Evolutionary conservation across 2,888 invertebrate species (phyloP).

Genomic region (Melinaea marsaeus): DNA sequence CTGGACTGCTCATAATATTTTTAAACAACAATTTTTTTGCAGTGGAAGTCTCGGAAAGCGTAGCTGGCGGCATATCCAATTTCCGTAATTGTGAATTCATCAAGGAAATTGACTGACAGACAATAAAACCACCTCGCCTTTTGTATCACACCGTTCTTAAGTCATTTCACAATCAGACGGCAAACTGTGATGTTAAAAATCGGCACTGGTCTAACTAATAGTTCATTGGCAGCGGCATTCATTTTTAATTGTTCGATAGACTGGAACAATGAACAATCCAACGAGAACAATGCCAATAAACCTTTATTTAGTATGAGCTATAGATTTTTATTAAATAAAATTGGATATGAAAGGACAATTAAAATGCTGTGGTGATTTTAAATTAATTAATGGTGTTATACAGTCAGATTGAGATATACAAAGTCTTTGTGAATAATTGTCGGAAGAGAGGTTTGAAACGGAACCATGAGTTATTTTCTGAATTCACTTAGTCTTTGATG

Average conservation of each 20-base stretch:
- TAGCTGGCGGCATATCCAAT: conserved; percentile 52
- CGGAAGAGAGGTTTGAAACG: too few relatives aligned
- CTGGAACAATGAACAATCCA: conserved; percentile 49
- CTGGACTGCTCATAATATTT: too few relatives aligned
- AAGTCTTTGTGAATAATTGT: too few relatives aligned
- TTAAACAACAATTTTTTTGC: background rate
- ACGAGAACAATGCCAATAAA: conserved; percentile 50
- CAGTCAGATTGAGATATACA: too few relatives aligned
- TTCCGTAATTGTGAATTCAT: conserved; percentile 74
- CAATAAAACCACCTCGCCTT: conserved; percentile 50
- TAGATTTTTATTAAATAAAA: conserved; percentile 42
- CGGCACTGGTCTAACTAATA: conserved; percentile 26
- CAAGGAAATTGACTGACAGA: conserved; percentile 72
- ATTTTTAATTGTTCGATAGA: conserved; percentile 43
- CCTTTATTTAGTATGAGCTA: conserved; percentile 43
- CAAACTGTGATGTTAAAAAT: conserved; percentile 19
- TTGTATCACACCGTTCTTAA: conserved; percentile 21
- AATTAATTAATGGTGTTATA: background rate
- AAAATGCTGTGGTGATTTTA: conserved; percentile 58
- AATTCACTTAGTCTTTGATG: too few relatives aligned
- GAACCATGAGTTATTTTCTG: too few relatives aligned
- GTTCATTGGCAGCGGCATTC: conserved; percentile 32
- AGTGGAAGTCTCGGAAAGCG: conserved; percentile 25
- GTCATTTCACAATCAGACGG: conserved; percentile 18
- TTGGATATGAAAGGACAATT: conserved; percentile 47